Base-by-base conservation (phyloP, 2,113 vertebrate genomes). In the Cebidichthys violaceus region DNA sequence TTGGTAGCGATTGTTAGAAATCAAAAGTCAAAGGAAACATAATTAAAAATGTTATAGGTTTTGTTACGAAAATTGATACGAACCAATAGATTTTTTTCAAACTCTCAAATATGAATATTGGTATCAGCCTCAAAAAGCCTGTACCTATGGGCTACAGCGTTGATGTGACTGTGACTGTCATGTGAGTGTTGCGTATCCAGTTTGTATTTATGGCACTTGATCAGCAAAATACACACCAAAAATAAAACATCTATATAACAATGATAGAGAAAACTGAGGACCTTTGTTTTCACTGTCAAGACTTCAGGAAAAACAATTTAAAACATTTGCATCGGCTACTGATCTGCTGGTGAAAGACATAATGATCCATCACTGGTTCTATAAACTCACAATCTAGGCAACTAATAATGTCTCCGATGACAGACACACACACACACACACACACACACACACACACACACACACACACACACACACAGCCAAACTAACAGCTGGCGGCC, bases 381-480 rank as follows among this genome's bases (percentile, higher is more conserved):
- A 50, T 37, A 70, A 62, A 61, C 29, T 13, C 39, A 62, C 60
- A 35, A 43, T 47, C 35, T 72, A n/a, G 24, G 45, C 59, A 43
- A 55, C 35, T 7, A n/a, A 67, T 18, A 35, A 65, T 59, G 14
- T 45, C 69, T 24, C 60, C 4, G 24, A 57, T 65, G 47, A 45
- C 69, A 54, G 27, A 64, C 17, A 79, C 31, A 29, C 11, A 55
- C 18, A 57, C 11, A 55, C 18, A 57, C 11, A 55, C 18, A 57
- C 11, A 55, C 18, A 57, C 11, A 55, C 18, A 57, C 11, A 55
- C 18, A 57, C 11, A 55, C 18, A 57, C 11, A 55, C 18, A 57
- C 11, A 55, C 18, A 57, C n/a, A 45, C 69, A 54, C 20, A 64
- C 17, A 79, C 31, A 29, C 11, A 55, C 18, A 57, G 20, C 59